Evolutionary conservation across 2,113 vertebrate species (phyloP), one percentile per base, ranked within the genome.

Genomic region (Gobiocypris rarus): DNA sequence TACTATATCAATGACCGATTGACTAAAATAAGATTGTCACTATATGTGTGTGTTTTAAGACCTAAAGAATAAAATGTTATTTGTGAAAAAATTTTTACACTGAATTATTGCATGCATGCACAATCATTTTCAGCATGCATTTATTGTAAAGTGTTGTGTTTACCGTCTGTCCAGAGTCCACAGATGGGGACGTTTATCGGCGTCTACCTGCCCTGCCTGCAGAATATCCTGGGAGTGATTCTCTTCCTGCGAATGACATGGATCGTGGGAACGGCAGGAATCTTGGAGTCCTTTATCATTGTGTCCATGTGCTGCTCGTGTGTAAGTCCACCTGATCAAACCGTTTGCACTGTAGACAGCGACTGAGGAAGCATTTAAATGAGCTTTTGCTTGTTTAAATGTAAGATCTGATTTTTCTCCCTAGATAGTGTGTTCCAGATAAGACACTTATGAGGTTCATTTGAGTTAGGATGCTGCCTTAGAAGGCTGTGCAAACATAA

Each of bases 131-230:
- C 24, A 61, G 10, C 58, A 5, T 61, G 58, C 10, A 1, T 61
- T 52, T 19, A 52, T 54, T 54, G 17, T 19, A 19, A 19, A 54
- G 6, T 38, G 10, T 0, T 45, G 24, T 56, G 41, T 3, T 9
- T 61, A 87, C 82, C 0, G 9, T 26, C 38, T 73, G 5, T 75
- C 15, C 85, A 97, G 96, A 95, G 95, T 87, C 96, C 97, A 17
- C 93, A 94, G 87, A 98, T 99, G 98, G 98, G 98, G 82, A 99
- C 98, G 58, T 98, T 98, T 89, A 98, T 99, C 70, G 97, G 98
- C 0, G 98, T 99, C 52, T 99, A 99, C 94, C 94, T 99, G 83
- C 98, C 98, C 10, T 99, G 97, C 86, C 94, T 99, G 83, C 98
- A 99, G 90, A 99, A 99, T 85, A 99, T 99, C 80, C 93, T 99